These are phyloP conservation scores for Anthopleura xanthogrammica DNA, from an alignment of 92 coral and sea anemone genomes.

Conservation along the genomic window DNA sequence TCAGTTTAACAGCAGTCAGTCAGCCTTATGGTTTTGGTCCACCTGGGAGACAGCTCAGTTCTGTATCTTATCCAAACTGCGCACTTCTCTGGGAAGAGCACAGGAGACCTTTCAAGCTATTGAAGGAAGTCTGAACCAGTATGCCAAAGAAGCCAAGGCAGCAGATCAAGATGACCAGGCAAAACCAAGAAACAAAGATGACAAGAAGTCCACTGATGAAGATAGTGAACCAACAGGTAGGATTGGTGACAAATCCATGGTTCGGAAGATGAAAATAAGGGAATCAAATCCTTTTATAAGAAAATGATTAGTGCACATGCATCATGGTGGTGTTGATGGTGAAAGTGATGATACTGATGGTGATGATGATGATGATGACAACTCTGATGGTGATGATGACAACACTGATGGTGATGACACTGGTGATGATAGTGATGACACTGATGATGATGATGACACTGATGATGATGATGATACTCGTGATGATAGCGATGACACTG, in stretches of 20 bases:
- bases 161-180: conserved; percentile 43
- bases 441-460: too few species aligned
- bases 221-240: conserved; percentile 27
- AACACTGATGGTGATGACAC: too few species aligned
- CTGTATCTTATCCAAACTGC: conserved; percentile 84
- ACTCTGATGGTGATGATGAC: too few species aligned
- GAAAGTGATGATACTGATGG: too few species aligned
- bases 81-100: conserved; percentile 97
- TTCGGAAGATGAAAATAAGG: too few species aligned
- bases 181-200: conserved; percentile 39
- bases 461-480: too few species aligned
- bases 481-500: too few species aligned
- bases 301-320: too few species aligned
- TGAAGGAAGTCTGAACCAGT: conserved; percentile 68
- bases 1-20: conserved; percentile 85
- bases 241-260: neutral
- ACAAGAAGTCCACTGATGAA: conserved; percentile 22
- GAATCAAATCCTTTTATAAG: too few species aligned
- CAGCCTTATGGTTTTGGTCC: conserved; percentile 96
- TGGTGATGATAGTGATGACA: too few species aligned
- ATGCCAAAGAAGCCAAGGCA: conserved; percentile 42
- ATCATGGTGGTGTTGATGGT: too few species aligned
- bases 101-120: conserved; percentile 97
- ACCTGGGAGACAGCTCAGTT: conserved; percentile 99
- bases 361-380: too few species aligned